These are phyloP conservation scores for Cryptoblepharus egeriae DNA, from an alignment of 2,797 vertebrate genomes.

Conservation along the genomic window DNA sequence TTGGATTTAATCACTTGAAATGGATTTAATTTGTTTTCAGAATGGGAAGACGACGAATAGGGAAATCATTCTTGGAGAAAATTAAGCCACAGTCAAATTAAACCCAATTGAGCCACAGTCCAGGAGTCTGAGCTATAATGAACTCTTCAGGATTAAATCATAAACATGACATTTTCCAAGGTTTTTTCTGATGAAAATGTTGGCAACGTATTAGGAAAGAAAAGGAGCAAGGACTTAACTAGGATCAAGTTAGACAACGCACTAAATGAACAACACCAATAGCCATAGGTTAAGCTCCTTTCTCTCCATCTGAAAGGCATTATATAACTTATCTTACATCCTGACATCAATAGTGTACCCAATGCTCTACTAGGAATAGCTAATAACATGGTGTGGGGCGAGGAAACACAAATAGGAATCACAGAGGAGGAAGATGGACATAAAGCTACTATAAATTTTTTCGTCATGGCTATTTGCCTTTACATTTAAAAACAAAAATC, in stretches of 20 bases:
- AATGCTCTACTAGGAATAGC: too few species aligned
- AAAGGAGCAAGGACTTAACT: background rate
- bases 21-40: slow-evolving; percentile 24
- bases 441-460: too few species aligned
- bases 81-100: slow-evolving; percentile 29
- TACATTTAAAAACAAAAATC: too few species aligned
- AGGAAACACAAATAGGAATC: too few species aligned
- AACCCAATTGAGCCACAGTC: slow-evolving; percentile 4
- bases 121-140: slow-evolving; percentile 14
- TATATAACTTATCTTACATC: background rate
- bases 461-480: too few species aligned
- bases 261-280: background rate
- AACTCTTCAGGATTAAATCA: slow-evolving; percentile 9
- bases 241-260: background rate
- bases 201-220: background rate
- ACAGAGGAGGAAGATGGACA: too few species aligned
- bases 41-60: slow-evolving; percentile 23
- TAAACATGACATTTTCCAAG: background rate
- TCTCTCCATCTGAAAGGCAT: background rate
- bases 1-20: slow-evolving; percentile 22
- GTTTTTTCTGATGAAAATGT: background rate
- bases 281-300: background rate
- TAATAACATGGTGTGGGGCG: too few species aligned
- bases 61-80: slow-evolving; percentile 22
- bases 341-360: too few species aligned